Percentiles rank a stretch among this genome's conserved stretches.
phyloP scores from a whole-genome alignment of 2,888 invertebrate genomes.

The Drosophila robusta region DNA sequence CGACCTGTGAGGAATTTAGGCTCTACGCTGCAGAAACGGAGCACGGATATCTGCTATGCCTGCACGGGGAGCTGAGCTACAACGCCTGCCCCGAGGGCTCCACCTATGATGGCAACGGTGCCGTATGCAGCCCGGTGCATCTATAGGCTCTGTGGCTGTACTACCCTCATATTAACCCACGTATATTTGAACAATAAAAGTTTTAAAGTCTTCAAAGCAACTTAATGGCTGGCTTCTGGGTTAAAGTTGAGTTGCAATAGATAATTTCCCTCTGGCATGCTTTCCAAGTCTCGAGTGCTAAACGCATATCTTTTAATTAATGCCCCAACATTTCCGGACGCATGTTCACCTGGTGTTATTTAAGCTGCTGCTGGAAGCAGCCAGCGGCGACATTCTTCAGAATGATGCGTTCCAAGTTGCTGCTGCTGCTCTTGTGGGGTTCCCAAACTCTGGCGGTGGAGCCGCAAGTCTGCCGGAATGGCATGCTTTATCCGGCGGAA shows the following conservation, averaged over 20 bases:
- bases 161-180: too few relatives aligned
- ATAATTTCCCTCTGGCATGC: too few relatives aligned
- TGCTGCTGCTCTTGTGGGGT: conserved; percentile 13
- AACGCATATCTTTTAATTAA: conserved; percentile 17
- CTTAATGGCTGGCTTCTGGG: too few relatives aligned
- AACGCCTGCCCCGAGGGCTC: conserved; percentile 12
- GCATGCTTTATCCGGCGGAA: conserved; percentile 35
- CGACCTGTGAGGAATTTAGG: conserved; percentile 12
- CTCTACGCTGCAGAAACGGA: conserved; percentile 7
- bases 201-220: too few relatives aligned
- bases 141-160: not conserved
- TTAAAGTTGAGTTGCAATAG: too few relatives aligned
- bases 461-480: conserved; percentile 8
- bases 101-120: not conserved
- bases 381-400: not conserved
- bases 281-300: not conserved
- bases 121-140: not conserved
- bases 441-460: not conserved
- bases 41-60: conserved; percentile 27
- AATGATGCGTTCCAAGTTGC: conserved; percentile 5
- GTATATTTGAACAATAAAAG: too few relatives aligned
- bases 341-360: conserved; percentile 2
- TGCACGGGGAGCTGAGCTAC: conserved; percentile 19
- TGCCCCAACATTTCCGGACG: not conserved
- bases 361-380: conserved; percentile 12